A percentile compares a stretch with the other conserved stretches of the same genome.
Conservation (phyloP, 2,888 invertebrate genomes). For the Eupithecia inturbata region DNA sequence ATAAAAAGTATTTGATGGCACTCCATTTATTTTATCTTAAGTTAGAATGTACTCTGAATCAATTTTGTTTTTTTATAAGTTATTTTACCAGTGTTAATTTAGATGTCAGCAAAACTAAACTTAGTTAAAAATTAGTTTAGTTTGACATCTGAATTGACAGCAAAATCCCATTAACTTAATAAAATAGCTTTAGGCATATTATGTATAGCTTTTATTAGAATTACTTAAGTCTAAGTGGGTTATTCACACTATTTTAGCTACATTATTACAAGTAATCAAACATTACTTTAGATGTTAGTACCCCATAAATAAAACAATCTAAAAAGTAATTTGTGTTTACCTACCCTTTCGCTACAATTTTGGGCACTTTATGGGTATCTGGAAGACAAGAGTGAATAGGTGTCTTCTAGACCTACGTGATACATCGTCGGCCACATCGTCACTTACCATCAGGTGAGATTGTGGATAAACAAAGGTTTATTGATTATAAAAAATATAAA, state of each 20-base stretch:
- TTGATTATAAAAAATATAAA: not conserved
- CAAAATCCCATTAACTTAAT: not conserved
- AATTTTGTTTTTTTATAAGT: too few relatives aligned
- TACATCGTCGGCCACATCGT: too few relatives aligned
- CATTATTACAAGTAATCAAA: not conserved
- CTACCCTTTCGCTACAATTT: too few relatives aligned
- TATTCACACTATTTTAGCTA: not conserved
- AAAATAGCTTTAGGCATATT: not conserved
- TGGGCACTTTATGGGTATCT: too few relatives aligned
- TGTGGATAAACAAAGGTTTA: not conserved
- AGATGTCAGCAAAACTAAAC: too few relatives aligned
- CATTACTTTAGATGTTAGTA: not conserved
- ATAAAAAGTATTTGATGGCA: not conserved
- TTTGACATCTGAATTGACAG: not conserved
- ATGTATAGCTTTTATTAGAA: not conserved
- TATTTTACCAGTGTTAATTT: too few relatives aligned
- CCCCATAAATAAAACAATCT: conserved; percentile 16
- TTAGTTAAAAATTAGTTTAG: not conserved
- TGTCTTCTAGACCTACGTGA: too few relatives aligned
- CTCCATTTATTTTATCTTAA: not conserved
- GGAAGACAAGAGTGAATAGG: too few relatives aligned
- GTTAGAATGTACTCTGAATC: not conserved
- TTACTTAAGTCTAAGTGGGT: not conserved
- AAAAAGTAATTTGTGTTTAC: not conserved
- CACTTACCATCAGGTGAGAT: too few relatives aligned